Percentiles rank a stretch among this genome's conserved stretches.
phyloP scores from a whole-genome alignment of 2,888 invertebrate species.

The Eristalis arbustorum region DNA sequence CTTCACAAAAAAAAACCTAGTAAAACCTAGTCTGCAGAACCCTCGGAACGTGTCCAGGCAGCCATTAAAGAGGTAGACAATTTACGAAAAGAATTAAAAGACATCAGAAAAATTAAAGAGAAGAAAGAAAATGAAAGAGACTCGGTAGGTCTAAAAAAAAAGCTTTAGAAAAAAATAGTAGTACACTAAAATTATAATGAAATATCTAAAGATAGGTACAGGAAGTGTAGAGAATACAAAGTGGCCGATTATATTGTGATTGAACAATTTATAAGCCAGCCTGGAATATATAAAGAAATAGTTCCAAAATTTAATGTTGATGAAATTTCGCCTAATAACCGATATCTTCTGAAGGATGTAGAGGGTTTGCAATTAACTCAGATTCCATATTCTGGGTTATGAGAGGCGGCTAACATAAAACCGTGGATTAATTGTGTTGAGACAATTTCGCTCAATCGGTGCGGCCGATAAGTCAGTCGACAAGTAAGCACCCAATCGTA shows the following conservation, averaged over 20 bases:
- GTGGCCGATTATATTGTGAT: not conserved
- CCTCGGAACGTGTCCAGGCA: not conserved
- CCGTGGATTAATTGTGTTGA: not conserved
- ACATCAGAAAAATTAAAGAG: not conserved
- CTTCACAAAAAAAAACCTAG: not conserved
- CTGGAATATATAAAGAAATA: not conserved
- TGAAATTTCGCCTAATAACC: not conserved
- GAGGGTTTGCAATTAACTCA: not conserved
- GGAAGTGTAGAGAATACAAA: not conserved
- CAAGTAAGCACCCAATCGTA: too few species aligned
- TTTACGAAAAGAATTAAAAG: not conserved
- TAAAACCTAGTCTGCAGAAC: not conserved
- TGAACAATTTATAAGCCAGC: not conserved
- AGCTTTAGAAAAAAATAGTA: not conserved
- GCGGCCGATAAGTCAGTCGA: too few species aligned
- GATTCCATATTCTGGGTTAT: not conserved
- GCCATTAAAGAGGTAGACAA: not conserved
- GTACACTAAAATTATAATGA: not conserved
- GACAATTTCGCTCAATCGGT: not conserved
- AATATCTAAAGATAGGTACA: not conserved
- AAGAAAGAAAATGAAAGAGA: too few species aligned
- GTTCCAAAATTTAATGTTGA: not conserved
- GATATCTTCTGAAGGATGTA: not conserved
- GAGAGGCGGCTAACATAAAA: not conserved
- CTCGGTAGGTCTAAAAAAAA: not conserved